Evolutionary conservation across 2,888 invertebrate genomes (phyloP).

Genomic region (Cecidostiba fungosa): DNA sequence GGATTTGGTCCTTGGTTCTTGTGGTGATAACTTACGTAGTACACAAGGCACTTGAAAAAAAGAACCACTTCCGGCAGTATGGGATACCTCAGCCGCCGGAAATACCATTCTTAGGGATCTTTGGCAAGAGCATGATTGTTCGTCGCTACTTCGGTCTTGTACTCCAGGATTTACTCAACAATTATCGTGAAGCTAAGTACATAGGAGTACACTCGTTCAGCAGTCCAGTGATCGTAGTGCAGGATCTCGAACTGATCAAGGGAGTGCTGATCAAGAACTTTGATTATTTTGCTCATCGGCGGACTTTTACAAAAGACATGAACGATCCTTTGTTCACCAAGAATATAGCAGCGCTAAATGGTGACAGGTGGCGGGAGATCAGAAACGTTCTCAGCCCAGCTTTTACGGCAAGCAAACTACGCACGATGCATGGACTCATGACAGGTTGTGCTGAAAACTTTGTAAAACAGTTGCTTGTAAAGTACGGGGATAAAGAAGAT

Average conservation of each 20-base stretch:
- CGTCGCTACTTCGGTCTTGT: neutral
- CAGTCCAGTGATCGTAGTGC: conserved; percentile 44
- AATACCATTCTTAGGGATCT: neutral
- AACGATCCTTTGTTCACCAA: conserved; percentile 1
- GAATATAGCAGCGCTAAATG: conserved; percentile 65
- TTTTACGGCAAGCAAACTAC: conserved; percentile 83
- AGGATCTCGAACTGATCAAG: conserved; percentile 69
- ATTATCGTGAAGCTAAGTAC: neutral
- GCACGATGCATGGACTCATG: conserved; percentile 81
- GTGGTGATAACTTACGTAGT: neutral
- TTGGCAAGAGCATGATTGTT: neutral
- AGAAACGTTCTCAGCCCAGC: conserved; percentile 81
- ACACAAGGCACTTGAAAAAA: neutral
- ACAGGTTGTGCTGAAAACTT: conserved; percentile 66
- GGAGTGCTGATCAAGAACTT: conserved; percentile 20
- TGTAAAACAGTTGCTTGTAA: conserved; percentile 53
- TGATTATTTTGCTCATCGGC: conserved; percentile 61
- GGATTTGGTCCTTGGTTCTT: neutral
- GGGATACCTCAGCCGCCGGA: neutral
- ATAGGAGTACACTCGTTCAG: neutral
- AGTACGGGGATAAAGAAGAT: conserved; percentile 66
- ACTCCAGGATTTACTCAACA: neutral
- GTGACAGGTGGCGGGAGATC: conserved; percentile 78
- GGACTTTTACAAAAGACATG: no score
- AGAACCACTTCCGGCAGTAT: neutral